Conservation (phyloP, 2,797 vertebrate genomes). For the Anisognathus igniventris region DNA sequence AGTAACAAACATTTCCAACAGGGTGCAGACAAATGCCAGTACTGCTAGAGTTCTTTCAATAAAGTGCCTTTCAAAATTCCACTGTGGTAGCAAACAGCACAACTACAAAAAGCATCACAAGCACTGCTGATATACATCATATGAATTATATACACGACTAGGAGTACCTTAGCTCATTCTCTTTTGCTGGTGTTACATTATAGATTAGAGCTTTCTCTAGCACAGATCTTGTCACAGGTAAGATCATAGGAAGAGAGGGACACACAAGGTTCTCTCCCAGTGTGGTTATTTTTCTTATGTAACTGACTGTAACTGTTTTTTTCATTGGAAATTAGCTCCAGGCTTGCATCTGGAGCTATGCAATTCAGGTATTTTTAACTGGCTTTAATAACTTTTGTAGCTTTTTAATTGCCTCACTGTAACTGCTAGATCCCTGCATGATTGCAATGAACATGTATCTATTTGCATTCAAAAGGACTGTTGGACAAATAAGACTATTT, state of each 20-base stretch:
- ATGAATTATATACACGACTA: not conserved
- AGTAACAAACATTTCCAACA: not conserved
- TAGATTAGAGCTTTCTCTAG: not conserved
- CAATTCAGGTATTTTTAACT: not conserved
- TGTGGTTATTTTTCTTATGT: not conserved
- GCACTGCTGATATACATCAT: not conserved
- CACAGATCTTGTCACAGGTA: accelerated
- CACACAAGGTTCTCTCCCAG: not conserved
- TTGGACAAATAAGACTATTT: not conserved
- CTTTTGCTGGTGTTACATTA: not conserved
- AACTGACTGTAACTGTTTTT: not conserved
- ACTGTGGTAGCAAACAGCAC: not conserved
- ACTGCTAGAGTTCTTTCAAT: not conserved
- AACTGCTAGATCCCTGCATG: not conserved
- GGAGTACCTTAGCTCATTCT: not conserved
- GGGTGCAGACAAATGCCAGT: not conserved
- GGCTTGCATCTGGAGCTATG: not conserved
- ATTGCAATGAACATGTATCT: not conserved
- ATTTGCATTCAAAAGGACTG: not conserved
- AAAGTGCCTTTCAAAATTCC: not conserved
- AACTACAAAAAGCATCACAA: not conserved
- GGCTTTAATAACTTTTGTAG: not conserved
- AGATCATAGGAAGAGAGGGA: not conserved
- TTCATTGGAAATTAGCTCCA: not conserved
- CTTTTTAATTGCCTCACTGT: not conserved